Conservation (phyloP, 2,113 vertebrate species). For the Nycticryphes semicollaris region DNA sequence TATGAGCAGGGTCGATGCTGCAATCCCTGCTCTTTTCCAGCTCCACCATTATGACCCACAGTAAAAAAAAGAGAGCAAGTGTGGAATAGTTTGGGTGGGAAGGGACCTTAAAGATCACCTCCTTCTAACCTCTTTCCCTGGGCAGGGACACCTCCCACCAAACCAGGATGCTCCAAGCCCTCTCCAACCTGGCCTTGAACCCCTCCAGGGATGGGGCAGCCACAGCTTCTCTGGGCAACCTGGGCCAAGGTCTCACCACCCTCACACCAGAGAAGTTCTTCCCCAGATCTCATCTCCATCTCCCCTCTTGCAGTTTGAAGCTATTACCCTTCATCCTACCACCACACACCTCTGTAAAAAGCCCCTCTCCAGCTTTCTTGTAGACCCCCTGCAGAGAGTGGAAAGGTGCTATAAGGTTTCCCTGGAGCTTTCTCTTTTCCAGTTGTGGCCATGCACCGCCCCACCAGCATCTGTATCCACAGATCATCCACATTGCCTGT, state of each 20-base stretch:
- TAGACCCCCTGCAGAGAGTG: background rate
- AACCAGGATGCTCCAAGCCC: too few relatives aligned
- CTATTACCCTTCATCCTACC: background rate
- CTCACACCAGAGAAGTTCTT: too few relatives aligned
- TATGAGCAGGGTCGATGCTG: background rate
- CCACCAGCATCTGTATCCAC: background rate
- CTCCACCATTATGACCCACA: background rate
- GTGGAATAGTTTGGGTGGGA: background rate
- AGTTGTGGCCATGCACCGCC: background rate
- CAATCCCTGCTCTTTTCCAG: background rate
- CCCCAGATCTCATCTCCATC: background rate
- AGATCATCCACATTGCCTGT: too few relatives aligned
- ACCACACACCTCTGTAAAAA: background rate
- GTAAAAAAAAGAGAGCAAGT: background rate
- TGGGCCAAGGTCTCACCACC: too few relatives aligned
- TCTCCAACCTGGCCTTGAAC: too few relatives aligned
- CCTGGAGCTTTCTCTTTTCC: background rate
- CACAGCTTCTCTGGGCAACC: too few relatives aligned
- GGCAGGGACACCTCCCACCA: too few relatives aligned
- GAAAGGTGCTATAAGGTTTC: background rate
- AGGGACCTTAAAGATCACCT: too few relatives aligned
- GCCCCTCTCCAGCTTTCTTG: background rate
- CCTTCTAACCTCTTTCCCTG: too few relatives aligned
- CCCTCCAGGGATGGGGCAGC: too few relatives aligned
- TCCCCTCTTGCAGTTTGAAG: background rate